Evolutionary conservation across 92 coral and sea anemone genomes (phyloP), one percentile per base, ranked within the genome.

Genomic region (Chrysogorgia sp.): DNA sequence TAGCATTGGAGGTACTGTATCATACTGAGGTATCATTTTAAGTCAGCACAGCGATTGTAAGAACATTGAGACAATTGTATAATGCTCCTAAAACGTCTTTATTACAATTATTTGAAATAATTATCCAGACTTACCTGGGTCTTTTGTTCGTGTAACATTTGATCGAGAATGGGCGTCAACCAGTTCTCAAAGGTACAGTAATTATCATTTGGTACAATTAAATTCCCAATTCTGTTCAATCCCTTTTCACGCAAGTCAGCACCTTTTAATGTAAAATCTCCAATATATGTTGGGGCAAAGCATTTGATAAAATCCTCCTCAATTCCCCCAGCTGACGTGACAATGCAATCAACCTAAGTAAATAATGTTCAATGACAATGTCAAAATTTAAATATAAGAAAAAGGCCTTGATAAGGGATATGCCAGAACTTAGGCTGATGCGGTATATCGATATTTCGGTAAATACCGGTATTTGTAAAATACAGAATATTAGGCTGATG

Each of bases 241-340:
- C 96, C 96, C 32, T 83, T 89, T 49, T 87, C 85, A 3, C 98
- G 76, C 25, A 93, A 82, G 40, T 67, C 87, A 45, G 88, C 81
- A 12, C 98, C 98, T 22, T 84, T 61, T 28, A 93, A 74, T 29
- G 87, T 24, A 53, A 93, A 93, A 52, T 91, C 98, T 45, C 98
- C 98, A 59, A 93, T 78, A 76, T 88, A 93, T 21, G 96, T 83
- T 2, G 96, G 93, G 9, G 96, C 96, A 77, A 93, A 70, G 41
- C 96, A 91, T 81, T 93, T 93, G 68, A 93, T 93, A 14, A 93
- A 76, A 71, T 93, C 98, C 66, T 93, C 98, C 76, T 93, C 98
- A 64, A 93, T 91, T 29, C 93, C 98, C 24, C 98, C 98, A 17
- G 93, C 93, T 62, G 98, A 88, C 4, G 92, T 91, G 6, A 84